phyloP scores from a whole-genome alignment of 64 coral and sea anemone genomes.

The Cladopsammia gracilis region DNA sequence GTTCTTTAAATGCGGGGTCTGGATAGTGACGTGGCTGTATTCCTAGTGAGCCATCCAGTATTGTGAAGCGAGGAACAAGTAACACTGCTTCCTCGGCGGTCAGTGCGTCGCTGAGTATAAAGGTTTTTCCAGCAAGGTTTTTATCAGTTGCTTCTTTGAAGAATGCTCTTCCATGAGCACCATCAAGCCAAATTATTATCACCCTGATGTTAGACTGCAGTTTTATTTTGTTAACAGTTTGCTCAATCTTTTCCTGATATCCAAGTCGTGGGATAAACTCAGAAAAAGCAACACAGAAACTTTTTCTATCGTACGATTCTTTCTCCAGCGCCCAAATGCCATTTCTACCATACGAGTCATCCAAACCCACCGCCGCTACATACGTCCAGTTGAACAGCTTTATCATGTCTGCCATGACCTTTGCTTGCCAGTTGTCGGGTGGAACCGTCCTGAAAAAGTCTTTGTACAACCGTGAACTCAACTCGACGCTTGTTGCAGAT shows the following conservation, averaged over 20 bases:
- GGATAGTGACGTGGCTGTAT: conserved; percentile 9
- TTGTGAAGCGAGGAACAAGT: not conserved
- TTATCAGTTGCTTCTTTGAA: conserved; percentile 25
- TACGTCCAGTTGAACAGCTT: conserved; percentile 74
- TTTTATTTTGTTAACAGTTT: conserved; percentile 4
- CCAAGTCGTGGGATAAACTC: conserved; percentile 31
- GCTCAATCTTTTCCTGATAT: conserved; percentile 38
- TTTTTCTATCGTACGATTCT: conserved; percentile 36
- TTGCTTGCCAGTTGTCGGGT: conserved; percentile 74
- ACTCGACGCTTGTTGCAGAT: conserved; percentile 45
- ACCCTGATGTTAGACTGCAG: conserved; percentile 4
- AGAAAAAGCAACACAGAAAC: conserved; percentile 22
- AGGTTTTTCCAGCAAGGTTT: conserved; percentile 36
- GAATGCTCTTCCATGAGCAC: conserved; percentile 15
- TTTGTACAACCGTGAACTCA: conserved; percentile 39
- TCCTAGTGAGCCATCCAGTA: not conserved
- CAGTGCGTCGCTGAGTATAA: conserved; percentile 51
- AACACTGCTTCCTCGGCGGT: conserved; percentile 18
- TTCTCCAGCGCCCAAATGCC: conserved; percentile 56
- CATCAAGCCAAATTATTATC: conserved; percentile 39
- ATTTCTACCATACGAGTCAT: conserved; percentile 74
- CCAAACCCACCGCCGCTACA: conserved; percentile 71
- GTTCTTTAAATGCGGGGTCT: not conserved
- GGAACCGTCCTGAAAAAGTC: conserved; percentile 87
- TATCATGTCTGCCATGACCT: conserved; percentile 80